Evolutionary conservation across 1,140 invertebrate genomes (phyloP).

Genomic region (Ceratina japonica): DNA sequence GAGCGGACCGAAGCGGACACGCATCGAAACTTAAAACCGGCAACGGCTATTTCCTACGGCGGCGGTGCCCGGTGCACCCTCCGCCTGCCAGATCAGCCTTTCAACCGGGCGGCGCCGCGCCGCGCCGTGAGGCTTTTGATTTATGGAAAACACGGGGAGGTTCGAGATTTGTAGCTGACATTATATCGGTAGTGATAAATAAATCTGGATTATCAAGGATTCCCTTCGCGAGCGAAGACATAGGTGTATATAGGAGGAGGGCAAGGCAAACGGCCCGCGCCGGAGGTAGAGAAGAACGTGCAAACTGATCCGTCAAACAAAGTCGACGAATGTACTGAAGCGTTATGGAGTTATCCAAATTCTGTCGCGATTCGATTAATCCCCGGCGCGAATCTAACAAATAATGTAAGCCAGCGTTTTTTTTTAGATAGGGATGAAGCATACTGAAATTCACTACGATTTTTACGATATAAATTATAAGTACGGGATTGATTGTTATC

Average conservation of each 20-base stretch:
- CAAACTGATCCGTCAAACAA: constrained; percentile 27
- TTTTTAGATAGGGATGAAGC: too few relatives aligned
- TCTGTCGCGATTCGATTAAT: too few relatives aligned
- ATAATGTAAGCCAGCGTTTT: too few relatives aligned
- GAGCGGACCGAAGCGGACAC: constrained; percentile 51
- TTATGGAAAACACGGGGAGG: constrained; percentile 36
- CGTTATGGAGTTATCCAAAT: too few relatives aligned
- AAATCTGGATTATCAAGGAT: constrained; percentile 50
- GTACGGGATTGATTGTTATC: too few relatives aligned
- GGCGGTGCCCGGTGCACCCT: too few relatives aligned
- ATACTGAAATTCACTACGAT: too few relatives aligned
- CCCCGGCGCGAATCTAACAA: too few relatives aligned
- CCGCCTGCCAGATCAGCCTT: constrained; percentile 50
- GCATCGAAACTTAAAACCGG: constrained; percentile 56
- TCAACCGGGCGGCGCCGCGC: constrained; percentile 20
- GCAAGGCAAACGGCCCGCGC: constrained; percentile 18
- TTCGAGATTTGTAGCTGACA: constrained; percentile 29
- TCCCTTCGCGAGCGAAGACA: constrained; percentile 32
- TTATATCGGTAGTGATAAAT: constrained; percentile 46
- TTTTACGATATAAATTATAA: too few relatives aligned
- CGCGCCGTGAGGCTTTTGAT: constrained; percentile 15
- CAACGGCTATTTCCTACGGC: neutral
- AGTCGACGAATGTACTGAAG: constrained; percentile 13
- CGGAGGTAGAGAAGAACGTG: neutral
- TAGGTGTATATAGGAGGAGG: neutral